Evolutionary conservation across 2,113 vertebrate genomes (phyloP).

Genomic region (Parus major): DNA sequence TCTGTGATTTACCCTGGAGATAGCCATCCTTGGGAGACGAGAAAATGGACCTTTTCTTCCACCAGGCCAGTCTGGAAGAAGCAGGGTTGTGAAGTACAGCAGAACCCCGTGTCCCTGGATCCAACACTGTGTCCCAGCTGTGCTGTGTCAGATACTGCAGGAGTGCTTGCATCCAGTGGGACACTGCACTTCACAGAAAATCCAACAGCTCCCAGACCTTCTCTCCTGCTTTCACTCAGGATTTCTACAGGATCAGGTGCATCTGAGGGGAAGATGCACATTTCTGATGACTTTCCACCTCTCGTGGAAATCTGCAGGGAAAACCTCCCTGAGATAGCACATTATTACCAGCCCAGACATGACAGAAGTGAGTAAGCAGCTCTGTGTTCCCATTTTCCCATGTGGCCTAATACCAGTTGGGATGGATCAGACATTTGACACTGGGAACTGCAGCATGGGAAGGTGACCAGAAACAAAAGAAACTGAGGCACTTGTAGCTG

Average conservation of each 20-base stretch:
- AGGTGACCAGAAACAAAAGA: not conserved
- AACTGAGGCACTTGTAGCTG: not conserved
- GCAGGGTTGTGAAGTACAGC: not conserved
- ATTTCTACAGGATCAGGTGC: not conserved
- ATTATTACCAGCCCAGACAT: not conserved
- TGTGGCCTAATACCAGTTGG: not conserved
- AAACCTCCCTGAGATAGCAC: not conserved
- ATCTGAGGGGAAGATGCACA: not conserved
- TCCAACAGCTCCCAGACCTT: not conserved
- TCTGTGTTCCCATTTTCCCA: not conserved
- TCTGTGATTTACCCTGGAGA: not conserved
- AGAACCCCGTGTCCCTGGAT: not conserved
- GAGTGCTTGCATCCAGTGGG: not conserved
- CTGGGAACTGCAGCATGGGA: not conserved
- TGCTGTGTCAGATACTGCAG: fast-evolving
- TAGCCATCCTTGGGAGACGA: not conserved
- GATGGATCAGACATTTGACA: not conserved
- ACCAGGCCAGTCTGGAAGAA: not conserved
- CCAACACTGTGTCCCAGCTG: fast-evolving
- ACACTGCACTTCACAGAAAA: not conserved
- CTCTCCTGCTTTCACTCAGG: not conserved
- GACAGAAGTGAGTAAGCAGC: not conserved
- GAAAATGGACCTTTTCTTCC: not conserved
- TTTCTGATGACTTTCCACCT: not conserved
- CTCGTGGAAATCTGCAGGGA: not conserved